These are phyloP conservation scores for Crambe crambe DNA, from an alignment of 37 sponge, comb jelly and placozoan species.

Conservation along the genomic window DNA sequence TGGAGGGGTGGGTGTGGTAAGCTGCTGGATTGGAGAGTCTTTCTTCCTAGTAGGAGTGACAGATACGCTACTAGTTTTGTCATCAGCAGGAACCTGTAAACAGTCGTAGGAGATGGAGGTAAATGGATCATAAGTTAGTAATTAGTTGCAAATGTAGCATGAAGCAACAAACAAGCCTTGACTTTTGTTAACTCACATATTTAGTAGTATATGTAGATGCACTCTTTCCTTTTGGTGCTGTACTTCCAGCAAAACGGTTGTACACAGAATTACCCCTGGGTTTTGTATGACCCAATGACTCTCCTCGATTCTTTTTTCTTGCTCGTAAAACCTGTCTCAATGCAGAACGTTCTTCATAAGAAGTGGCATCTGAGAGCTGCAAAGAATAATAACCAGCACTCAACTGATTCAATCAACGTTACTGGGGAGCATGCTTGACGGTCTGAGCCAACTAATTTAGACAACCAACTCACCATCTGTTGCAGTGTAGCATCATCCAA, in stretches of 20 bases:
- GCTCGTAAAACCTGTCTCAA: slow-evolving; percentile 59
- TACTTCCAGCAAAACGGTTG: slow-evolving; percentile 55
- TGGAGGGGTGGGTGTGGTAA: slow-evolving; percentile 17
- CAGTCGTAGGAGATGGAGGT: not conserved
- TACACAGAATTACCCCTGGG: slow-evolving; percentile 50
- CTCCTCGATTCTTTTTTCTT: slow-evolving; percentile 49
- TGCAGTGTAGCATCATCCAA: slow-evolving; percentile 53
- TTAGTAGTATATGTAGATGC: slow-evolving; percentile 8
- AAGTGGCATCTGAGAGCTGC: slow-evolving; percentile 54
- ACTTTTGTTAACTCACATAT: not conserved
- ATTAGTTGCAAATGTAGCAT: slow-evolving; percentile 3
- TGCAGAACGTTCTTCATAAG: slow-evolving; percentile 76
- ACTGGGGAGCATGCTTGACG: too few relatives aligned
- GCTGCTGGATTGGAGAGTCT: not conserved
- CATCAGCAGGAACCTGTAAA: not conserved
- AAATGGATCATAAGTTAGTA: not conserved
- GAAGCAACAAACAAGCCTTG: not conserved
- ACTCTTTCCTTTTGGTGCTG: not conserved
- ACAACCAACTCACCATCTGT: slow-evolving; percentile 39
- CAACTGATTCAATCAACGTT: not conserved
- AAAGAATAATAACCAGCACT: not conserved
- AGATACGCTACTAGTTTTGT: not conserved
- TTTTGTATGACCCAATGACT: not conserved
- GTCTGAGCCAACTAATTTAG: too few relatives aligned
- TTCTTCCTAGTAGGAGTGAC: not conserved